Percentiles rank a stretch among this genome's conserved stretches.
Evolutionary conservation across 1,140 invertebrate genomes (phyloP).

Genomic region (Drosophila chauvacae): DNA sequence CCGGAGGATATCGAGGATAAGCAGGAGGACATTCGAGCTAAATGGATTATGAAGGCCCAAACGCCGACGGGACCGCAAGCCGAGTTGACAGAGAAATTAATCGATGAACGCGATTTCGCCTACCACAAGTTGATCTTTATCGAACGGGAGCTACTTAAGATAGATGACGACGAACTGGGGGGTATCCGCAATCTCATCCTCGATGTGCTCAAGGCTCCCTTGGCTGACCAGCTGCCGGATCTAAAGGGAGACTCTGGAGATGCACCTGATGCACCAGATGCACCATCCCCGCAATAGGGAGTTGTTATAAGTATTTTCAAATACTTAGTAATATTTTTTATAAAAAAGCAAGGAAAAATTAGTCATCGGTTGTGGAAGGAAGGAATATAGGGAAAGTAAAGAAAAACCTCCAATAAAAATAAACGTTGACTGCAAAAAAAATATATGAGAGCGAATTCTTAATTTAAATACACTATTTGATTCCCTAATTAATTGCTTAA

Average conservation of each 20-base stretch:
- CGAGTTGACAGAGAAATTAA: neutral
- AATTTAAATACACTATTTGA: neutral
- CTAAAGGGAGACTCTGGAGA: neutral
- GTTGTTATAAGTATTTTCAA: neutral
- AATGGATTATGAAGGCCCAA: too few relatives aligned
- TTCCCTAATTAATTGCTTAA: too few relatives aligned
- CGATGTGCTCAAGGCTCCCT: constrained; percentile 49
- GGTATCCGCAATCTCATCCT: constrained; percentile 38
- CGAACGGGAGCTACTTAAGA: constrained; percentile 42
- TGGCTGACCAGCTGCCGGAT: too few relatives aligned
- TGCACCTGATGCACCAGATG: too few relatives aligned
- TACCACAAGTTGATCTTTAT: constrained; percentile 61
- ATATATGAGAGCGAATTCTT: neutral
- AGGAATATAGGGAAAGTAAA: neutral
- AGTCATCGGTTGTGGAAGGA: neutral
- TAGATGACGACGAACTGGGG: constrained; percentile 9
- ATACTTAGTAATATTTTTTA: neutral
- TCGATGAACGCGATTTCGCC: constrained; percentile 33
- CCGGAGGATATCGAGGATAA: too few relatives aligned
- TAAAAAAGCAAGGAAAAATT: neutral
- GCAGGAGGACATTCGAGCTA: too few relatives aligned
- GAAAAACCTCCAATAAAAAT: neutral
- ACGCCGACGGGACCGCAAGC: neutral
- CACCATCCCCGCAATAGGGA: neutral
- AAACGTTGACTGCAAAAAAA: neutral